Base-by-base conservation (phyloP, 2,888 invertebrate genomes). In the Branchipolynoe longqiensis region DNA sequence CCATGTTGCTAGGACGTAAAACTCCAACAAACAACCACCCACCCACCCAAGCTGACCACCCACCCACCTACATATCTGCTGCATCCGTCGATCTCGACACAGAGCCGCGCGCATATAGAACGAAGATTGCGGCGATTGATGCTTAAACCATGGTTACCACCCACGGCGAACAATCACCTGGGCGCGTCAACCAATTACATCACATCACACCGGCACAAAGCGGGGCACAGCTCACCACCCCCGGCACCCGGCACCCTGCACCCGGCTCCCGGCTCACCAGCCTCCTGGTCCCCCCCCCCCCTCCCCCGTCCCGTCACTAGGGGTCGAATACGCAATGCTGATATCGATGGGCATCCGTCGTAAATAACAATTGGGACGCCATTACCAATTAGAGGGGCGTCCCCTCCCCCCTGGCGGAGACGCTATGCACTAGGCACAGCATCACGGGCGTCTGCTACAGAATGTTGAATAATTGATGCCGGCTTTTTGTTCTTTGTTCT, bases 381-480 rank as follows among this genome's bases (percentile, higher is more conserved):
- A 62, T 28, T 62, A 31, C 25, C 62, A 62, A 31, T 62, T 25
- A 31, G 62, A 12, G 8, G 48, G 25, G 25, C 31, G 62, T 62
- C 28, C 62, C 28, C 25, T 31, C 62, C 31, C 25, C 62, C 31
- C 2, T 31, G 12, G 31, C 62, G n/a, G n/a, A n/a, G n/a, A n/a
- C n/a, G n/a, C n/a, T n/a, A n/a, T n/a, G n/a, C n/a, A n/a, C n/a
- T n/a, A n/a, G n/a, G n/a, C n/a, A n/a, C n/a, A n/a, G n/a, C n/a
- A n/a, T n/a, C n/a, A n/a, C n/a, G n/a, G n/a, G n/a, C n/a, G n/a
- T n/a, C n/a, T n/a, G n/a, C n/a, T n/a, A n/a, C n/a, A n/a, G n/a
- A n/a, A n/a, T n/a, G 33, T 78, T 78, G 78, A 78, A 78, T 78
- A 78, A 78, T 78, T 41, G 54, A 78, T 78, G 54, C 48, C n/a